These are phyloP conservation scores for Oscheius myriophilus DNA, from an alignment of 2,888 invertebrate species.

Conservation along the genomic window DNA sequence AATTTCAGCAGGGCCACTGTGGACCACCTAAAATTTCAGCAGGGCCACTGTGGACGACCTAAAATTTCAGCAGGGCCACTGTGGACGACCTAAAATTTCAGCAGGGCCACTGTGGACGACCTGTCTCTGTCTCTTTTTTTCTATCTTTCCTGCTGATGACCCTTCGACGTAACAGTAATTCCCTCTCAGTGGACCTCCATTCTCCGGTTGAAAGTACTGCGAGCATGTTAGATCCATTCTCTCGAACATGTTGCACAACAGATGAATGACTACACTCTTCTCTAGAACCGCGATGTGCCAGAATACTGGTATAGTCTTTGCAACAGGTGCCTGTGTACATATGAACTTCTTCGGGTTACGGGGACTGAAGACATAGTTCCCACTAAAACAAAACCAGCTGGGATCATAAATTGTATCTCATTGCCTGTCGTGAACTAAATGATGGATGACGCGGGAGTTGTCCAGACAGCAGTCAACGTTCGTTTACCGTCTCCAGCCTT, in stretches of 20 bases:
- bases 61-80: no score
- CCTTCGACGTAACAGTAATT: no score
- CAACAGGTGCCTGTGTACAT: constrained; percentile 22
- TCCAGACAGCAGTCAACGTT: constrained; percentile 24
- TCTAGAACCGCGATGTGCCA: constrained; percentile 18
- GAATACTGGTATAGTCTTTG: constrained; percentile 1
- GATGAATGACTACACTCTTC: not conserved
- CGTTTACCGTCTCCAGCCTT: not conserved
- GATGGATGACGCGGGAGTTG: constrained; percentile 3
- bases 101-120: no score
- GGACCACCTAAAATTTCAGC: no score
- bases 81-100: no score
- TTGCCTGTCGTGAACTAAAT: constrained; percentile 8
- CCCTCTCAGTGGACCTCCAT: not conserved
- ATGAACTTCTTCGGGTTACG: constrained; percentile 11
- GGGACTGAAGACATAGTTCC: constrained; percentile 12
- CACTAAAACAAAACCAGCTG: not conserved
- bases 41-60: no score
- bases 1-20: no score
- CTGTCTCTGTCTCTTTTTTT: no score
- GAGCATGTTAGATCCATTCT: constrained; percentile 15
- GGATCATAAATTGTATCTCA: no score
- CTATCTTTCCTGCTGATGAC: no score
- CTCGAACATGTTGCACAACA: constrained; percentile 18
- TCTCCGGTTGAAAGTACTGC: constrained; percentile 1